phyloP scores from a whole-genome alignment of 2,888 invertebrate species.

The Microctonus brassicae region DNA sequence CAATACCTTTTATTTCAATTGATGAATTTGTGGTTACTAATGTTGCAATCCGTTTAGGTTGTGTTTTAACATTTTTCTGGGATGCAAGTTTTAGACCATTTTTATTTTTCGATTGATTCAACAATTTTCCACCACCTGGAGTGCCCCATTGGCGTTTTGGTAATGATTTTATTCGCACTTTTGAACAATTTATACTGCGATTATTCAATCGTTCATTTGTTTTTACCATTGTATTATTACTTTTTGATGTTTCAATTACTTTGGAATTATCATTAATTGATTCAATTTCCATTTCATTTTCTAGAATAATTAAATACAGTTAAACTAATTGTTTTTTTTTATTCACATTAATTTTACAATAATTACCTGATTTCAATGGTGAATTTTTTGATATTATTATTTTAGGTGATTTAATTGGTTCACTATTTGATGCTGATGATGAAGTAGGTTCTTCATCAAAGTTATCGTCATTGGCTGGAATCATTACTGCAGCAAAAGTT shows the following conservation, averaged over 20 bases:
- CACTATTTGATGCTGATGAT: neutral
- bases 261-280: neutral
- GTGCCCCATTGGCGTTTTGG: neutral
- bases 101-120: neutral
- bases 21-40: neutral
- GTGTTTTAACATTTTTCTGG: neutral
- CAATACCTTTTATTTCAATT: neutral
- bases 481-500: neutral
- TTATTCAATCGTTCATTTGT: neutral
- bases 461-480: conserved; percentile 8
- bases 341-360: neutral
- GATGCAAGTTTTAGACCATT: neutral
- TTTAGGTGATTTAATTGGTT: neutral
- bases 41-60: neutral
- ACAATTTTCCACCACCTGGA: neutral
- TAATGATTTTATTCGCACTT: neutral
- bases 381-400: neutral
- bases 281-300: neutral
- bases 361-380: neutral
- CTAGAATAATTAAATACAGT: neutral
- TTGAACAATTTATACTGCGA: neutral
- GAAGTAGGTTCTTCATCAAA: neutral
- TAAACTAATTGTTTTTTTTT: neutral
- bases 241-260: neutral
- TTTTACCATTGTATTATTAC: neutral